Conservation (phyloP, 1,140 invertebrate species). For the Pissodes strobi region DNA sequence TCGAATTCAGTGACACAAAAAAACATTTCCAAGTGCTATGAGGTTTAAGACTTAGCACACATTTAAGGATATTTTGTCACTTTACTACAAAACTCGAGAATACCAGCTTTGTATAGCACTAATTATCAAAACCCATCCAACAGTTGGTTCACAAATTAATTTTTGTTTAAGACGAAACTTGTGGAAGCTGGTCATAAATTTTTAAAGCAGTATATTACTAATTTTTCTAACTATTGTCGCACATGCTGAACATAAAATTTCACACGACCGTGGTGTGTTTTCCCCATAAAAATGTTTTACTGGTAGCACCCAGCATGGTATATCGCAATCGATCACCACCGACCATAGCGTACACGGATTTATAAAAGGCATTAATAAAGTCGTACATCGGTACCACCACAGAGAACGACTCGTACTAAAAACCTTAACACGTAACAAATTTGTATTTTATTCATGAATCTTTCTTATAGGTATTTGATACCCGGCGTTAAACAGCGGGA, state of each 20-base stretch:
- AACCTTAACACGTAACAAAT: conserved; percentile 44
- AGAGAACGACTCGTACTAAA: conserved; percentile 23
- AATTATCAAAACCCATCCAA: too few species aligned
- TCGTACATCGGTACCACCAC: conserved; percentile 32
- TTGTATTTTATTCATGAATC: conserved; percentile 46
- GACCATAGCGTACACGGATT: conserved; percentile 37
- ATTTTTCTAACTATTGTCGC: too few species aligned
- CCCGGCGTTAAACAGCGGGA: conserved; percentile 34
- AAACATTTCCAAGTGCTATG: too few species aligned
- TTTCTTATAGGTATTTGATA: conserved; percentile 43
- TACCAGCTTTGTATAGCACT: too few species aligned
- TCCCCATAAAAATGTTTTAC: conserved; percentile 34
- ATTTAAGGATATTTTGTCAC: too few species aligned
- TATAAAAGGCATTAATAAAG: conserved; percentile 41
- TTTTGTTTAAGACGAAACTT: too few species aligned
- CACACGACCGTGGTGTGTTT: conserved; percentile 23
- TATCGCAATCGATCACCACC: conserved; percentile 20
- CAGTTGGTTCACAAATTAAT: too few species aligned
- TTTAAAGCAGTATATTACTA: too few species aligned
- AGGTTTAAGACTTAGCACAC: too few species aligned
- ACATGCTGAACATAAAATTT: conserved; percentile 20
- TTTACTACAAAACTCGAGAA: too few species aligned
- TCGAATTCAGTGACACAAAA: too few species aligned
- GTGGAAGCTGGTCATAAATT: too few species aligned
- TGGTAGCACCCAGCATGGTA: conserved; percentile 36